Evolutionary conservation across 2,797 vertebrate species (phyloP).

Genomic region (Chelidonichthys spinosus): DNA sequence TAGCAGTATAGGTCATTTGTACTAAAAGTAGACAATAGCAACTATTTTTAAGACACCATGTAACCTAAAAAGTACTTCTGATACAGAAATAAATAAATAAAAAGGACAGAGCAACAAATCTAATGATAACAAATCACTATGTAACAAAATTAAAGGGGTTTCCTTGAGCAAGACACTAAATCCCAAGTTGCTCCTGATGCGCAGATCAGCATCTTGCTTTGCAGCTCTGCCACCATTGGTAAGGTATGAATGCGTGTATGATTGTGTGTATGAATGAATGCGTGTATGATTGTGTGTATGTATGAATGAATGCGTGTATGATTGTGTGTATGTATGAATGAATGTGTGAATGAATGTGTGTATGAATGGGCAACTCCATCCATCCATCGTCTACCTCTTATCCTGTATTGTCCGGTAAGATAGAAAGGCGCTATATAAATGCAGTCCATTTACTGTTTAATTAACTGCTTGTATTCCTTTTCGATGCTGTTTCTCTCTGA

Average conservation of each 20-base stretch:
- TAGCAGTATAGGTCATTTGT: constrained; percentile 7
- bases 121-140: not conserved
- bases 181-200: not conserved
- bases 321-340: not conserved
- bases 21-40: not conserved
- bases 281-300: not conserved
- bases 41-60: not conserved
- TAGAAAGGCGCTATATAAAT: not conserved
- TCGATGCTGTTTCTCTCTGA: constrained; percentile 32
- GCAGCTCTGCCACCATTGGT: not conserved
- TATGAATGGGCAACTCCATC: not conserved
- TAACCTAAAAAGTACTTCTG: not conserved
- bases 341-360: not conserved
- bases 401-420: not conserved
- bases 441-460: not conserved
- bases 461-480: constrained; percentile 17
- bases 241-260: not conserved
- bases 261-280: not conserved
- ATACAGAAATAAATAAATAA: not conserved
- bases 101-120: not conserved
- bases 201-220: not conserved
- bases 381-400: too few species aligned
- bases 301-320: not conserved
- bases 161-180: not conserved
- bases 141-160: not conserved